phyloP scores from a whole-genome alignment of 2,113 vertebrate genomes.

The Sminthopsis crassicaudata region DNA sequence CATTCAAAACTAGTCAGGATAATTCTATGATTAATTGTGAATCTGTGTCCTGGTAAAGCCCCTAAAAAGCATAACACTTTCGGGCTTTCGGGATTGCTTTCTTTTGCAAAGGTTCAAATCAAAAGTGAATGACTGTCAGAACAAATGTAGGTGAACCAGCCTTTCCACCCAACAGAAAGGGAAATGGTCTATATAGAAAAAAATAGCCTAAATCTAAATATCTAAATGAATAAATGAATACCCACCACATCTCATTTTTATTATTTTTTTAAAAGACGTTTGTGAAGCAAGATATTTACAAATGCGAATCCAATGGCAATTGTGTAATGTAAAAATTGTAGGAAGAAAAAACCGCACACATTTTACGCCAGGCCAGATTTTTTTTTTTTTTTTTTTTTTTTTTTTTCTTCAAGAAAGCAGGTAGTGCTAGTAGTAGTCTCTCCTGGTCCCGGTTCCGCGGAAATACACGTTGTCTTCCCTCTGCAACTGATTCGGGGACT shows the following conservation, averaged over 20 bases:
- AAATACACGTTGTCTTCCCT: background rate
- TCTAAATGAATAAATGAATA: no score
- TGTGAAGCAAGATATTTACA: background rate
- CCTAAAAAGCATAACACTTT: background rate
- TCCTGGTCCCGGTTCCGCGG: background rate
- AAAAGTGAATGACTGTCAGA: background rate
- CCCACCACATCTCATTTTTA: background rate
- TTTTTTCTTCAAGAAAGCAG: background rate
- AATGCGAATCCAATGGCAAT: background rate
- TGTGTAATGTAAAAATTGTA: background rate
- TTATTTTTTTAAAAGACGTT: background rate
- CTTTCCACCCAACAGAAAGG: background rate
- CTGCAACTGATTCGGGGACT: background rate
- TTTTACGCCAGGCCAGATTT: background rate
- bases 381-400: background rate
- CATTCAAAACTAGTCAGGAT: background rate
- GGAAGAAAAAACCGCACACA: background rate
- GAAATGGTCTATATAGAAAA: background rate
- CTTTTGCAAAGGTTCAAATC: background rate
- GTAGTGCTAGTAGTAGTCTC: background rate
- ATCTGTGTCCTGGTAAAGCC: background rate
- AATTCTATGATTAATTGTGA: background rate
- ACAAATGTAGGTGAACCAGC: background rate
- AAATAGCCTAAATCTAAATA: background rate
- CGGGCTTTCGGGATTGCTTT: background rate